Evolutionary conservation across 1,140 invertebrate species (phyloP).

Genomic region (Semibalanus balanoides): DNA sequence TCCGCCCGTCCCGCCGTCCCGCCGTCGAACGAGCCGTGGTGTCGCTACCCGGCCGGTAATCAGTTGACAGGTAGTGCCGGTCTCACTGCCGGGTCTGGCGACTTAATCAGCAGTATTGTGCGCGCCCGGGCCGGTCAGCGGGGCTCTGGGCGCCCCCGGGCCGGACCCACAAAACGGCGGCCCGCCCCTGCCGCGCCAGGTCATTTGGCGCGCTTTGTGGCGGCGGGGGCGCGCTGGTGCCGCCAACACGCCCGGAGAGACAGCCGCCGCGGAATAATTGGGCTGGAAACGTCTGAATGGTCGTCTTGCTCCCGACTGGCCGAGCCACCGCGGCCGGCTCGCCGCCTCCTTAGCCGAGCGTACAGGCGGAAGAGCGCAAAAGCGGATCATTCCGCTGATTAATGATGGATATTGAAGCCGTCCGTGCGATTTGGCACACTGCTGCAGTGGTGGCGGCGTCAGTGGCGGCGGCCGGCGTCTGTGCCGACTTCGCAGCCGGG

Average conservation of each 20-base stretch:
- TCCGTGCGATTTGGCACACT: neutral
- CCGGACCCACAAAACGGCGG: too few species aligned
- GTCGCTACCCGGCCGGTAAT: neutral
- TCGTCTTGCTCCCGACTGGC: neutral
- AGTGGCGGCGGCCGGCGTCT: too few species aligned
- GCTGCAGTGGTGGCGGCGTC: neutral
- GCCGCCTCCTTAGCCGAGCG: neutral
- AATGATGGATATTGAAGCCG: neutral
- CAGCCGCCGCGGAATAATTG: neutral
- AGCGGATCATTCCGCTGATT: neutral
- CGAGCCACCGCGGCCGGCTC: too few species aligned
- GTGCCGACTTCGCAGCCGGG: too few species aligned
- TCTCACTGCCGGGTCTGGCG: too few species aligned
- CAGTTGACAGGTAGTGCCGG: neutral
- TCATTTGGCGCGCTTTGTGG: neutral
- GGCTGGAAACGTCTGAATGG: neutral
- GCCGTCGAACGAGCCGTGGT: too few species aligned
- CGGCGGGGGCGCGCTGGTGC: too few species aligned
- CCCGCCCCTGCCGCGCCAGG: neutral
- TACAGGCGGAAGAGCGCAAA: neutral
- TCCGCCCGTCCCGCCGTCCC: too few species aligned
- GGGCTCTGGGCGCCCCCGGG: too few species aligned
- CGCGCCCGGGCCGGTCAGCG: too few species aligned
- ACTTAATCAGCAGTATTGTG: neutral
- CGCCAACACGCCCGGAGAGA: neutral